These are phyloP conservation scores for Microcebus jonahi DNA, from an alignment of 2,113 vertebrate genomes.

Conservation along the genomic window DNA sequence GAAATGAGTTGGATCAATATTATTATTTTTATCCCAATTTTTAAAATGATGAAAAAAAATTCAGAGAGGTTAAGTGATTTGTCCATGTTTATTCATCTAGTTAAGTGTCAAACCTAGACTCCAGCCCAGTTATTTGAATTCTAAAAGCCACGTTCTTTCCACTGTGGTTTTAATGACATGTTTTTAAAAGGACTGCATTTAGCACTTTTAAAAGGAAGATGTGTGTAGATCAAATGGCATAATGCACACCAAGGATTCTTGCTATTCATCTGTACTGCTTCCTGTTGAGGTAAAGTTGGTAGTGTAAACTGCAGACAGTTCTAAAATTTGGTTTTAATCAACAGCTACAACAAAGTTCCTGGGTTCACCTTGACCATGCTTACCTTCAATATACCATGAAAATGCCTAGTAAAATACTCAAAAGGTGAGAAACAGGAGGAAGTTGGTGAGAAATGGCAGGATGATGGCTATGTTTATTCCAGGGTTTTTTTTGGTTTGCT, in stretches of 20 bases:
- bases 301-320: not conserved
- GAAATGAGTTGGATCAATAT: constrained; percentile 17
- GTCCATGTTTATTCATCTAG: constrained; percentile 55
- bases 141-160: constrained; percentile 51
- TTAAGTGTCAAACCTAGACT: constrained; percentile 46
- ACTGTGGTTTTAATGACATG: constrained; percentile 43
- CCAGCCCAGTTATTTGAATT: constrained; percentile 40
- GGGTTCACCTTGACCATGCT: not conserved
- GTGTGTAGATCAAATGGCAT: not conserved
- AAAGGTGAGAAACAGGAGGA: not conserved
- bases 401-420: not conserved
- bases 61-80: constrained; percentile 56
- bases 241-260: not conserved
- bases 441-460: not conserved
- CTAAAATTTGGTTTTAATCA: constrained; percentile 22
- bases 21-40: constrained; percentile 37
- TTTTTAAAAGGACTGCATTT: constrained; percentile 8
- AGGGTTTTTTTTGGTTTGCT: constrained; percentile 25
- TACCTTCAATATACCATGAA: not conserved
- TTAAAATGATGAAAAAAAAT: constrained; percentile 45
- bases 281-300: not conserved
- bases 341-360: not conserved
- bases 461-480: not conserved
- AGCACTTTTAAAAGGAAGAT: not conserved
- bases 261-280: not conserved